phyloP scores from a whole-genome alignment of 2,888 invertebrate species.

The Plusia festucae region DNA sequence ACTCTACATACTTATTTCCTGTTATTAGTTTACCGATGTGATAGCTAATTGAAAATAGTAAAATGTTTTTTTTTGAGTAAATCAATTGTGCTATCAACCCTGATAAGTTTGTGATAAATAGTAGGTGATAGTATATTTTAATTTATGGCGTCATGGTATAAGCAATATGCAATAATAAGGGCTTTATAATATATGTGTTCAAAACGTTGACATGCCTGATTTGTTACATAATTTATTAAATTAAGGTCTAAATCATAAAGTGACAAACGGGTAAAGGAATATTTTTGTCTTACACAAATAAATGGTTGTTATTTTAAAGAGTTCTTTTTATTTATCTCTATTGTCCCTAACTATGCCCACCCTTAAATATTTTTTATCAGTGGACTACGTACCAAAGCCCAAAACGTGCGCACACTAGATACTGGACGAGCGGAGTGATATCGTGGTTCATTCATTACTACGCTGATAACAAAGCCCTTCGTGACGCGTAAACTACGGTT shows the following conservation, averaged over 20 bases:
- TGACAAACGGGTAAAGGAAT: constrained; percentile 75
- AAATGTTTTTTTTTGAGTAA: constrained; percentile 46
- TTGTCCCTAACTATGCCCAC: constrained; percentile 8
- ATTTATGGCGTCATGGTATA: constrained; percentile 46
- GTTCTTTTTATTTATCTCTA: constrained; percentile 59
- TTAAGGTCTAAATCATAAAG: constrained; percentile 67
- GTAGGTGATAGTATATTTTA: constrained; percentile 53
- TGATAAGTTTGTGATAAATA: constrained; percentile 56
- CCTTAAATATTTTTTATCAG: constrained; percentile 34
- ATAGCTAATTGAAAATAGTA: constrained; percentile 19
- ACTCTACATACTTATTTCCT: constrained; percentile 30
- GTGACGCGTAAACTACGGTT: constrained; percentile 59
- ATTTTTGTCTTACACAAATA: constrained; percentile 73
- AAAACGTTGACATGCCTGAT: constrained; percentile 42
- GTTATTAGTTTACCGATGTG: constrained; percentile 35
- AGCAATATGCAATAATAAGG: constrained; percentile 43
- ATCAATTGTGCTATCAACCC: constrained; percentile 22
- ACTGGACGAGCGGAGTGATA: constrained; percentile 23
- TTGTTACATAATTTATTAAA: constrained; percentile 61
- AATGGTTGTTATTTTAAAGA: constrained; percentile 72
- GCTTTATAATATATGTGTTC: constrained; percentile 52
- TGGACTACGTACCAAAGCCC: constrained; percentile 10
- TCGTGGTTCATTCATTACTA: constrained; percentile 62
- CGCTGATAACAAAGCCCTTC: constrained; percentile 55
- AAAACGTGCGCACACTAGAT: constrained; percentile 8